phyloP scores from a whole-genome alignment of 2,113 vertebrate genomes.

The Perccottus glenii region DNA sequence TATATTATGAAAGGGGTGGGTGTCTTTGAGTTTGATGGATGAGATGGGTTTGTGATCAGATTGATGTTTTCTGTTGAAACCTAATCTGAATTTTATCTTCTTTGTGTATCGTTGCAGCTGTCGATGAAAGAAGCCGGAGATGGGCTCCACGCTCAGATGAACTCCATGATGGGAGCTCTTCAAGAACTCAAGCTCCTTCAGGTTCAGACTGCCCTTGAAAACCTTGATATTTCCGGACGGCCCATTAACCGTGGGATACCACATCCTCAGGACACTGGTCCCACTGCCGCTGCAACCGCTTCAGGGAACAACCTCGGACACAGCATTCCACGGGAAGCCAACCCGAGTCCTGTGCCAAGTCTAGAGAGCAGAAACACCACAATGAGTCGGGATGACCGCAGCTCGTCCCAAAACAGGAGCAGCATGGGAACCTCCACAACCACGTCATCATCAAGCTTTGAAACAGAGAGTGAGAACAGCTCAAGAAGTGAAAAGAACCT shows the following conservation, averaged over 20 bases:
- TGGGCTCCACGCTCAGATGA: conserved; percentile 96
- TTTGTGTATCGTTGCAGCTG: conserved; percentile 59
- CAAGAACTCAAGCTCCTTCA: conserved; percentile 98
- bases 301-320: conserved; percentile 12
- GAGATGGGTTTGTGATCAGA: conserved; percentile 21
- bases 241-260: conserved; percentile 54
- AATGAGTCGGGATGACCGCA: conserved; percentile 26
- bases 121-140: conserved; percentile 98
- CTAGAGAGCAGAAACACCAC: conserved; percentile 48
- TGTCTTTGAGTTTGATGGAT: conserved; percentile 13
- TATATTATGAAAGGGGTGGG: conserved; percentile 8
- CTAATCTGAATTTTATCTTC: conserved; percentile 14
- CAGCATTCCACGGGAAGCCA: conserved; percentile 10
- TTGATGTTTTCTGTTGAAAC: conserved; percentile 10
- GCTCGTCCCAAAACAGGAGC: conserved; percentile 54
- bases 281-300: conserved; percentile 12
- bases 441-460: conserved; percentile 53
- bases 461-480: conserved; percentile 35
- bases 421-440: conserved; percentile 63
- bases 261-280: conserved; percentile 3
- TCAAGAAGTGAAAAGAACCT: conserved; percentile 46
- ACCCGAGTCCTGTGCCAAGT: conserved; percentile 24
- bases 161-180: conserved; percentile 96
- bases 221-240: conserved; percentile 86
- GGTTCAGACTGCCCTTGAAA: conserved; percentile 90